Percentiles rank a stretch among this genome's conserved stretches.
Evolutionary conservation across 2,113 vertebrate genomes (phyloP).

Genomic region (Crotalus helleri): DNA sequence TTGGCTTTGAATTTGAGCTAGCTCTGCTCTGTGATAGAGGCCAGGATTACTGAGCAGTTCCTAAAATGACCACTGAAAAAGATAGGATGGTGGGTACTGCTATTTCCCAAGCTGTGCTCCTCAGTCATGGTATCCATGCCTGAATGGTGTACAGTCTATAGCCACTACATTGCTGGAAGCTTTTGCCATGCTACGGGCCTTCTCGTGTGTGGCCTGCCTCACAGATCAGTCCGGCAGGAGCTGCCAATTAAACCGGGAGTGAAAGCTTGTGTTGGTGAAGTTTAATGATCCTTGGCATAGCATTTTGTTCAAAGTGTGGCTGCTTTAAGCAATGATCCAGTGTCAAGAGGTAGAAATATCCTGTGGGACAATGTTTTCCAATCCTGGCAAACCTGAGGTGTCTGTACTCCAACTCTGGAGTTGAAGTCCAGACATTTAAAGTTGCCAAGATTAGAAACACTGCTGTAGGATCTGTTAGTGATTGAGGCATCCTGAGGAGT

Average conservation of each 20-base stretch:
- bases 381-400: background rate
- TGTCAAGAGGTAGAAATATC: conserved; percentile 20
- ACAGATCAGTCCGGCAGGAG: conserved; percentile 12
- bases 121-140: background rate
- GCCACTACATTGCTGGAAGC: background rate
- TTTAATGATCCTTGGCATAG: conserved; percentile 47
- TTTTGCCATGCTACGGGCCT: background rate
- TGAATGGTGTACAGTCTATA: background rate
- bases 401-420: background rate
- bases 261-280: conserved; percentile 52
- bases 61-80: background rate
- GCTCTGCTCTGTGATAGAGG: background rate
- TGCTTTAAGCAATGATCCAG: background rate
- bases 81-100: background rate
- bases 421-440: background rate
- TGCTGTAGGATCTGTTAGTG: background rate
- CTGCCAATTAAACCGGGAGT: conserved; percentile 48
- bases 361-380: background rate
- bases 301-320: background rate
- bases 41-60: background rate
- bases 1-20: background rate
- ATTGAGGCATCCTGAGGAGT: background rate
- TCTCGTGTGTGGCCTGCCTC: fast-evolving
- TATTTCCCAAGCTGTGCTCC: background rate
- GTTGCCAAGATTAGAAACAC: background rate